These are phyloP conservation scores for Cactoblastis cactorum DNA, from an alignment of 2,888 invertebrate species.

Conservation along the genomic window DNA sequence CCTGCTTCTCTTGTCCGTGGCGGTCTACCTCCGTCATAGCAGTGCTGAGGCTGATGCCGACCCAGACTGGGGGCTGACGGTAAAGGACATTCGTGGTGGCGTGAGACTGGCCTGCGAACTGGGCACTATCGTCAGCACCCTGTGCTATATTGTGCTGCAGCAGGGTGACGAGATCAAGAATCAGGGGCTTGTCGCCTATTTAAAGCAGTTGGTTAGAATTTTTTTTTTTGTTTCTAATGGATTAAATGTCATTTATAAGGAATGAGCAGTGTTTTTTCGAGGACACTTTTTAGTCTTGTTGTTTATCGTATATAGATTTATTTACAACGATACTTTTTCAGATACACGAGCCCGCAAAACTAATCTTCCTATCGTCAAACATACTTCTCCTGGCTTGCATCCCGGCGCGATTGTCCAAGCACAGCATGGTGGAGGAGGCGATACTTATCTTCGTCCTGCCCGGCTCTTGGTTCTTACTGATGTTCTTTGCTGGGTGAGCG, in stretches of 20 bases:
- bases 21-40: constrained; percentile 92
- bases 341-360: constrained; percentile 96
- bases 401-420: constrained; percentile 87
- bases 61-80: constrained; percentile 60
- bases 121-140: constrained; percentile 90
- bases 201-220: constrained; percentile 90
- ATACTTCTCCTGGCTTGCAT: constrained; percentile 93
- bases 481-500: constrained; percentile 98
- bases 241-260: too few species aligned
- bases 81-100: constrained; percentile 59
- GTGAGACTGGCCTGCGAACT: constrained; percentile 89
- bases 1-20: constrained; percentile 90
- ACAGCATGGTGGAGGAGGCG: constrained; percentile 92
- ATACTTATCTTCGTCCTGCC: constrained; percentile 95
- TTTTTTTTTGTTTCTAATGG: too few species aligned
- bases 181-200: constrained; percentile 93
- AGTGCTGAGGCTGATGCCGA: constrained; percentile 55
- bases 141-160: constrained; percentile 93
- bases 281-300: not conserved
- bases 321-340: constrained; percentile 56
- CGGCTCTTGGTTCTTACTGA: constrained; percentile 97
- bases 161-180: constrained; percentile 97
- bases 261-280: not conserved
- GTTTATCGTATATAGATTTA: not conserved
- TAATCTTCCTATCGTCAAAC: constrained; percentile 95